phyloP scores from a whole-genome alignment of 1,140 invertebrate genomes.

The Maconellicoccus hirsutus region DNA sequence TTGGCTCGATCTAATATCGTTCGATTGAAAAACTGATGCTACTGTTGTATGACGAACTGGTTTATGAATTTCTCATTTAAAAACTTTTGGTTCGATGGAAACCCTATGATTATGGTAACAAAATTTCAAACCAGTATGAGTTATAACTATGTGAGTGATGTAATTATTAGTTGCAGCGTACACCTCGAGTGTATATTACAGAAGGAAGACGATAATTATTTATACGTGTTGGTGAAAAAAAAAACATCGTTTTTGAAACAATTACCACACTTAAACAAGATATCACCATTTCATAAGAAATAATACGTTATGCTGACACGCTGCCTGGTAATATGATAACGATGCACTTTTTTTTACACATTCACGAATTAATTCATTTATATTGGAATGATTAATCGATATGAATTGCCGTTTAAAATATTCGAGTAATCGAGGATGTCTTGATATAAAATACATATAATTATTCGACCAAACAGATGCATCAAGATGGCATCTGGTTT shows the following conservation, averaged over 20 bases:
- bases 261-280: background rate
- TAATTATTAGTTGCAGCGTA: background rate
- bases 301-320: too few relatives aligned
- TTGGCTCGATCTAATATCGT: too few relatives aligned
- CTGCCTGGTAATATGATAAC: background rate
- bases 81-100: background rate
- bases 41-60: background rate
- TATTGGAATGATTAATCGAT: too few relatives aligned
- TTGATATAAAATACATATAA: too few relatives aligned
- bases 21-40: background rate
- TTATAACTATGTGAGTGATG: background rate
- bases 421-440: too few relatives aligned
- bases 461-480: too few relatives aligned
- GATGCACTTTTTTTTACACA: too few relatives aligned
- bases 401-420: too few relatives aligned
- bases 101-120: background rate
- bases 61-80: slow-evolving; percentile 3
- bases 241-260: background rate
- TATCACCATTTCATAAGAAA: slow-evolving; percentile 1
- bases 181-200: background rate
- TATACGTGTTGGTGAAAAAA: background rate
- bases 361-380: too few relatives aligned
- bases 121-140: slow-evolving; percentile 9
- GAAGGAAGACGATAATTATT: slow-evolving; percentile 1
- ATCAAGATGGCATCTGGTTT: too few relatives aligned